Evolutionary conservation across 2,888 invertebrate species (phyloP).

Genomic region (Podabrus alpinus): DNA sequence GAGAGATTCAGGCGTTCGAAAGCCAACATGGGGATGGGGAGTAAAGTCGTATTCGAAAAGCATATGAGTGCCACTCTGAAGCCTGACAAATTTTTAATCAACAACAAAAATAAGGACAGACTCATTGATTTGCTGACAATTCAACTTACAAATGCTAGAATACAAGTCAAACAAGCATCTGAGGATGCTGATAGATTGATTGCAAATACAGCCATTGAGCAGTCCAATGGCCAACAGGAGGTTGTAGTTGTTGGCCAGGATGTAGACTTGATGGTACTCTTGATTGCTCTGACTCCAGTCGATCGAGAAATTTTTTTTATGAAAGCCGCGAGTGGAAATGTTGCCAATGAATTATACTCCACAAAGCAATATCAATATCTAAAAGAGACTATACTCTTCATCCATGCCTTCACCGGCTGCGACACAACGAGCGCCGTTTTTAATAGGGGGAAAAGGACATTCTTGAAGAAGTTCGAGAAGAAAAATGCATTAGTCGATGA

Average conservation of each 20-base stretch:
- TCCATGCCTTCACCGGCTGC: not conserved
- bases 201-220: not conserved
- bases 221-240: not conserved
- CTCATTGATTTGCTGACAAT: not conserved
- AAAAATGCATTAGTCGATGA: no score
- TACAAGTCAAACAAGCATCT: not conserved
- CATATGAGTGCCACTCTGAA: no score
- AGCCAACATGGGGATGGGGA: no score
- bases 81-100: not conserved
- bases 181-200: not conserved
- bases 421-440: no score
- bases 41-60: no score
- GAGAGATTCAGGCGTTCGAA: no score
- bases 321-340: not conserved
- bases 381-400: not conserved
- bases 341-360: not conserved
- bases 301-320: not conserved
- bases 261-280: not conserved
- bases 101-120: no score
- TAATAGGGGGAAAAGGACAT: no score
- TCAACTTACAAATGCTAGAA: not conserved
- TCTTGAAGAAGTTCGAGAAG: no score
- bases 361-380: not conserved
- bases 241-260: not conserved
- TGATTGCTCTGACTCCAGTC: not conserved